Evolutionary conservation across 2,113 vertebrate species (phyloP), one percentile per base, ranked within the genome.

Genomic region (Salvelinus namaycush): DNA sequence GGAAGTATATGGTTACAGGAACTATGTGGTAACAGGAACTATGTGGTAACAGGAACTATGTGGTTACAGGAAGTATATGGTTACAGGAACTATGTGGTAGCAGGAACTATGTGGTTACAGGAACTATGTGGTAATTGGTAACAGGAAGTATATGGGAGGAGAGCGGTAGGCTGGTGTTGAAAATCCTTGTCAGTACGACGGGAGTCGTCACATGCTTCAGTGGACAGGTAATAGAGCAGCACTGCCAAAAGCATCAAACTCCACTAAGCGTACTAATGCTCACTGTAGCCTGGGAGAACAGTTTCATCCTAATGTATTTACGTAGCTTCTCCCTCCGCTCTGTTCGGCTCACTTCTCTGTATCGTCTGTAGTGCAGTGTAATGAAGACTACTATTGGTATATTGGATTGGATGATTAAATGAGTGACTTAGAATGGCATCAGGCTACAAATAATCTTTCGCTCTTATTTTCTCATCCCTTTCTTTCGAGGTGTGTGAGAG

Each of bases 211-310:
- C n/a, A n/a, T 54, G 79, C 79, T 79, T 82, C 76, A 79, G 76
- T 73, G 79, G 77, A 77, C 49, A 24, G 68, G 74, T 76, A 84
- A 87, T 86, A 73, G 84, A 84, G 84, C 79, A 6, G 6, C 2
- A 4, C 29, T 4, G 74, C 65, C 77, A 82, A 81, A 77, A 75
- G 51, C 71, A 82, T 72, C 70, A 79, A 83, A 81, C 69, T 77
- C 85, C 83, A 84, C 87, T 84, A 84, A 65, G 71, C 49, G 8
- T 76, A 60, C 72, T 74, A 78, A 77, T 54, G 71, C 9, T 22
- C 64, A 14, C 22, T 76, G 76, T 75, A 34, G 74, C 72, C 57
- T 69, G 68, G 24, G 22, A 48, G 73, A 26, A 1, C 64, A 34
- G 29, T 26, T 34, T 27, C 5, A 34, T 73, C 76, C 74, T 70